These are phyloP conservation scores for Drosophila anomalipes DNA, from an alignment of 2,888 invertebrate species.

Conservation along the genomic window DNA sequence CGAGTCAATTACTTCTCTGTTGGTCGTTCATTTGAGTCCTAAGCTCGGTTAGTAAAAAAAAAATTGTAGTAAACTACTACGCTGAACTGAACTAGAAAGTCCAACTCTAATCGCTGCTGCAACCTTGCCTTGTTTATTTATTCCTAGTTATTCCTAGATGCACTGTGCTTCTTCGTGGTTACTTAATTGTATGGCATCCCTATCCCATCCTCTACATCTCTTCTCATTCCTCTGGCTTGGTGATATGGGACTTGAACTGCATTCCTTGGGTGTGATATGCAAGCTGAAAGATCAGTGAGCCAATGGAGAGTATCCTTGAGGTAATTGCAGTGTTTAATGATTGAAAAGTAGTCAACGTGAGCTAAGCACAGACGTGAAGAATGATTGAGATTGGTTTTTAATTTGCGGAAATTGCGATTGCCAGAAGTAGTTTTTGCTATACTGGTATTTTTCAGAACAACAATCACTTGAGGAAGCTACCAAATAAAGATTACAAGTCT, in stretches of 20 bases:
- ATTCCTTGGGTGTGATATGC: conserved; percentile 60
- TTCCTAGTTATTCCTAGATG: conserved; percentile 68
- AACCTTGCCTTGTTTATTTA: conserved; percentile 70
- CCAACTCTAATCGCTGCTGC: conserved; percentile 20
- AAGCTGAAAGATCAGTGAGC: conserved; percentile 36
- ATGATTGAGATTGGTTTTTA: conserved; percentile 74
- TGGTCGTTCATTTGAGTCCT: background rate
- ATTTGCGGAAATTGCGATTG: conserved; percentile 73
- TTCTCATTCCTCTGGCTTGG: conserved; percentile 20
- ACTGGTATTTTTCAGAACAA: background rate
- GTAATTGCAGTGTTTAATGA: conserved; percentile 74
- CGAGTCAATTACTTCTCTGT: background rate
- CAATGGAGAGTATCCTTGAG: conserved; percentile 55
- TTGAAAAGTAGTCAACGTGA: conserved; percentile 71
- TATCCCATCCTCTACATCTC: background rate
- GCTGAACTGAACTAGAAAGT: background rate
- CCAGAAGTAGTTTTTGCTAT: conserved; percentile 22
- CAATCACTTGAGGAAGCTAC: background rate
- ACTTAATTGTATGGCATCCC: conserved; percentile 72
- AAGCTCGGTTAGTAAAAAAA: background rate
- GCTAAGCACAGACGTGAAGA: conserved; percentile 68
- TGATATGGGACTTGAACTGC: conserved; percentile 36
- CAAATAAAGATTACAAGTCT: conserved; percentile 1
- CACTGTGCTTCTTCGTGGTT: conserved; percentile 65
- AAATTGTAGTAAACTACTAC: background rate